phyloP scores from a whole-genome alignment of 2,888 invertebrate genomes.

The Cryptus armator region DNA sequence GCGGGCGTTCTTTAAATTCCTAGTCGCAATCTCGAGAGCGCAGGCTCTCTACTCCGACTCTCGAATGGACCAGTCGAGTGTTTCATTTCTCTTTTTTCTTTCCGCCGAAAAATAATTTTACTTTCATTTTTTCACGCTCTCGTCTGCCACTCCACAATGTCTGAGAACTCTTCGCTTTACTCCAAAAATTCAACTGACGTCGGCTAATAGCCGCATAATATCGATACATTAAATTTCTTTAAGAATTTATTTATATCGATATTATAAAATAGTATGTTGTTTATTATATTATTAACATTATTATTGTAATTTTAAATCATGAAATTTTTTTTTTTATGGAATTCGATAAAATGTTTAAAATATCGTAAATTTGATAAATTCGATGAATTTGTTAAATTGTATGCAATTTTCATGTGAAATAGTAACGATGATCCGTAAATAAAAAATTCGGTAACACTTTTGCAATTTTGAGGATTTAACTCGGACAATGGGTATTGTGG shows the following conservation, averaged over 20 bases:
- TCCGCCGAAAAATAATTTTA: conserved; percentile 11
- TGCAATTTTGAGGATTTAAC: not conserved
- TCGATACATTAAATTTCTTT: too few species aligned
- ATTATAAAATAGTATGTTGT: too few species aligned
- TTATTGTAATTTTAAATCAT: not conserved
- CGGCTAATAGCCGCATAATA: not conserved
- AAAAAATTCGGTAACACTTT: conserved; percentile 21
- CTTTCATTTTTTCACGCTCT: conserved; percentile 28
- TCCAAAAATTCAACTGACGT: not conserved
- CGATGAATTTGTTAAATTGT: not conserved
- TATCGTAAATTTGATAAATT: not conserved
- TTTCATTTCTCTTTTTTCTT: conserved; percentile 4
- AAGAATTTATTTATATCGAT: too few species aligned
- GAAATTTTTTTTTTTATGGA: not conserved
- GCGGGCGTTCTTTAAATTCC: conserved; percentile 47
- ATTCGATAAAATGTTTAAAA: not conserved
- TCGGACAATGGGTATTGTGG: conserved; percentile 1
- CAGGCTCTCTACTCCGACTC: conserved; percentile 6
- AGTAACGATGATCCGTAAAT: not conserved
- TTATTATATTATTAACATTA: too few species aligned
- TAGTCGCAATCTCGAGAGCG: conserved; percentile 49
- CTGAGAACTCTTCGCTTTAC: not conserved
- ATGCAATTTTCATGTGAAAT: not conserved
- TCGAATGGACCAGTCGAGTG: conserved; percentile 24
- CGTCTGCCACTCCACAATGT: not conserved